Conservation (phyloP, 2,888 invertebrate species). For the Eupithecia subfuscata region DNA sequence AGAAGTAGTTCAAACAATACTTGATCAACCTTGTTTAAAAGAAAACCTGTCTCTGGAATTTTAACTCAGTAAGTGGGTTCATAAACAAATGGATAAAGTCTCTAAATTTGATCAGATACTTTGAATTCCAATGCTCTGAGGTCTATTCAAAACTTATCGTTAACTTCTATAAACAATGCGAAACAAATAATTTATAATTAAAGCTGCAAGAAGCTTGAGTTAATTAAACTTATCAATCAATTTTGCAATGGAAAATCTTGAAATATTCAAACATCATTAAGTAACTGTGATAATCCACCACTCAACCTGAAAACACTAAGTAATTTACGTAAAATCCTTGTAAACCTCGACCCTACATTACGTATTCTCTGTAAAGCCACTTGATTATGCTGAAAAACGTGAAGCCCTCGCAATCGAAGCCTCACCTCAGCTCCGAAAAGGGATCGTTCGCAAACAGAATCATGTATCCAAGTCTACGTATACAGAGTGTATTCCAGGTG, state of each 20-base stretch:
- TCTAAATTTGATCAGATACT: not conserved
- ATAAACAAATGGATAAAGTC: not conserved
- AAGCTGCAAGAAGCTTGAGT: not conserved
- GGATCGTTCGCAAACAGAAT: constrained; percentile 58
- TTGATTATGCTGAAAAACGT: constrained; percentile 38
- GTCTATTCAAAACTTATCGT: not conserved
- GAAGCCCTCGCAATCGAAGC: constrained; percentile 36
- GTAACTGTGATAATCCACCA: not conserved
- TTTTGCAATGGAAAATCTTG: not conserved
- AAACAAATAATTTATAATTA: not conserved
- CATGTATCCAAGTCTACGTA: constrained; percentile 37
- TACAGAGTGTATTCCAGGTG: constrained; percentile 45
- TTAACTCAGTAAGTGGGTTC: not conserved
- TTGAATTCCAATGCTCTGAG: not conserved
- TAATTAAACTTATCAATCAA: not conserved
- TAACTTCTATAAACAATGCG: not conserved
- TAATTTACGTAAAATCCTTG: not conserved
- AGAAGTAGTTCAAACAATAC: not conserved
- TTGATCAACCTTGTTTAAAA: not conserved
- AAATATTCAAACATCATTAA: not conserved
- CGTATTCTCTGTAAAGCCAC: constrained; percentile 18
- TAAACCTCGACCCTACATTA: constrained; percentile 20
- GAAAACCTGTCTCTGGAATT: constrained; percentile 1
- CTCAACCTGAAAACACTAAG: not conserved
- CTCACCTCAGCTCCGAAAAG: constrained; percentile 35